Evolutionary conservation across 2,888 invertebrate genomes (phyloP), one percentile per base, ranked within the genome.

Genomic region (Cephus pulcher): DNA sequence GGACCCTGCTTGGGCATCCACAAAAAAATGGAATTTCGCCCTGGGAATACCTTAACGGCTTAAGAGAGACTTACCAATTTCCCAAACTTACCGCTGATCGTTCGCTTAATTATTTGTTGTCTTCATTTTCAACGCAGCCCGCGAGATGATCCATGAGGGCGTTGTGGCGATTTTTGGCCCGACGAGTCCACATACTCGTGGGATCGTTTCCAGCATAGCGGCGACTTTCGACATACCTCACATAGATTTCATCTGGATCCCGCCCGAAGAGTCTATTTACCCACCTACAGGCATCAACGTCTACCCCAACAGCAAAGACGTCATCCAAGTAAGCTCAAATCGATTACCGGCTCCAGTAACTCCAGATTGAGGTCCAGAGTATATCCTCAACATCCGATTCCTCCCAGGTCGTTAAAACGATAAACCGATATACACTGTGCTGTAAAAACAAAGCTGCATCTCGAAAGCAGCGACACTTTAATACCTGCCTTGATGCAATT

Each of bases 141-240:
- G 98, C 91, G 96, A 97, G 88, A 94, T 98, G 77, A 93, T 97
- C 81, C 93, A 96, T 85, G 95, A 96, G 87, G 98, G 98, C 23
- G 96, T 98, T 76, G 98, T 97, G 6, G 98, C 97, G 73, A 97
- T 98, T 88, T 97, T 98, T 88, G 98, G 98, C 2, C 98, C 98
- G 11, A 96, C 97, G 90, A 97, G 97, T 74, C 94, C 96, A 1
- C 95, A 96, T 79, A 97, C 97, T 0, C 96, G 97, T 37, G 96
- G 96, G 80, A 96, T 97, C 88, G 95, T 97, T 33, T 95, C 97
- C 88, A 96, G 97, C 76, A 95, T 97, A 80, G 95, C 97, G 81
- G 95, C 96, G 89, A 94, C 94, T 80, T 94, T 97, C 84, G 96
- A 97, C 92, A 94, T 98, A 83, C 98, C 98, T 0, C 97, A 97